phyloP scores from a whole-genome alignment of 2,888 invertebrate species.

The Anarsia innoxiella region DNA sequence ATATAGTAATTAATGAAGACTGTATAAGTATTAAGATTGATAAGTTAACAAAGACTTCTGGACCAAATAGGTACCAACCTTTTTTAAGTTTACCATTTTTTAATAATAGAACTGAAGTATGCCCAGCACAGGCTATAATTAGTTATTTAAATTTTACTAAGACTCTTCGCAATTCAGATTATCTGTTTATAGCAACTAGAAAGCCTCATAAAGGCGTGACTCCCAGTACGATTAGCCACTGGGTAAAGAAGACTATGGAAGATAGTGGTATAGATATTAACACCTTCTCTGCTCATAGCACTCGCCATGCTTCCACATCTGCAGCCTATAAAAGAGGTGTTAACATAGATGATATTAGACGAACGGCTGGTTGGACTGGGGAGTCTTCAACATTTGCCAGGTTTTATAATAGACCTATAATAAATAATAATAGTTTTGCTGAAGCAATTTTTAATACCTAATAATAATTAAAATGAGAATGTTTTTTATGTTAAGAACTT shows the following conservation, averaged over 20 bases:
- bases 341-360: slow-evolving; percentile 9
- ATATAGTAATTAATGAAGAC: slow-evolving; percentile 1
- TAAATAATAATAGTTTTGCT: neutral
- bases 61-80: slow-evolving; percentile 4
- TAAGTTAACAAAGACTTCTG: slow-evolving; percentile 15
- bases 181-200: slow-evolving; percentile 2
- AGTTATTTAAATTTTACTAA: slow-evolving; percentile 8
- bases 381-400: neutral
- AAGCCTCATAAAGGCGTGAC: slow-evolving; percentile 2
- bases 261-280: slow-evolving; percentile 8
- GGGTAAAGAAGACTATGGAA: slow-evolving; percentile 7
- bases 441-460: neutral
- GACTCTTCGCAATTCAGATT: neutral
- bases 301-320: slow-evolving; percentile 12
- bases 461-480: neutral
- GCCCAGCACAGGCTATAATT: slow-evolving; percentile 7
- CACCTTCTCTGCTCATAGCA: slow-evolving; percentile 10
- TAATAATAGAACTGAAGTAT: slow-evolving; percentile 3
- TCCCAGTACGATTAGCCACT: slow-evolving; percentile 9
- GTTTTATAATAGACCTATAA: slow-evolving; percentile 6
- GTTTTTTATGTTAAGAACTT: too few relatives aligned
- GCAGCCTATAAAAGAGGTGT: slow-evolving; percentile 9
- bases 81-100: slow-evolving; percentile 9
- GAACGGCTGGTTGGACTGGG: slow-evolving; percentile 11
- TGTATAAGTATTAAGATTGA: slow-evolving; percentile 5